Evolutionary conservation across 2,888 invertebrate genomes (phyloP), one percentile per base, ranked within the genome.

Genomic region (Empis stercorea): DNA sequence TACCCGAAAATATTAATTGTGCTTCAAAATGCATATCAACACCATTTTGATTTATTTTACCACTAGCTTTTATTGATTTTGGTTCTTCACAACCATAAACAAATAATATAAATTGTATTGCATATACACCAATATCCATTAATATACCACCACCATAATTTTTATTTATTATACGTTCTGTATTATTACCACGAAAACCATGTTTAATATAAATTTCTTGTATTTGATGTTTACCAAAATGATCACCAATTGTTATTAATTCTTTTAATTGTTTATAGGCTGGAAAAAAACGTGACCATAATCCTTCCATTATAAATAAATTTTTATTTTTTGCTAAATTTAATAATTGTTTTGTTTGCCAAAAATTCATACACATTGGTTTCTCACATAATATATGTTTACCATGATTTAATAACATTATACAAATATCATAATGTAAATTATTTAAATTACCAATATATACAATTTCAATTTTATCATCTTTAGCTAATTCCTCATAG

Each of bases 351-450:
- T 74, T 70, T 0, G 80, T 74, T 64, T 91, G 81, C 54, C 79
- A 79, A 30, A 72, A 69, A 62, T 87, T 87, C 68, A 91, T 66
- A 36, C 84, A 81, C 50, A 92, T 68, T 0, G 93, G 88, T 64
- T 91, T 92, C 65, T 92, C 92, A 63, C 89, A 87, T 3, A 93
- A 68, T 4, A 93, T 82, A 58, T 86, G 82, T 63, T 92, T 92
- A 0, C 85, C 85, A 57, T 79, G 72, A 50, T 81, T 75, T 20
- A 93, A 70, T 75, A 85, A 83, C 52, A 84, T 58, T 61, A 80
- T 80, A 0, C 77, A 71, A 10, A 83, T 65, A 17, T 75, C 71
- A 52, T 77, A 78, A 67, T 92, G 92, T 48, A 77, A 71, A 0
- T 80, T 73, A 63, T 85, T 81, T 14, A 89, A 67, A 3, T 78